These are phyloP conservation scores for Narcine bancroftii DNA, from an alignment of 2,113 vertebrate species.

Conservation along the genomic window DNA sequence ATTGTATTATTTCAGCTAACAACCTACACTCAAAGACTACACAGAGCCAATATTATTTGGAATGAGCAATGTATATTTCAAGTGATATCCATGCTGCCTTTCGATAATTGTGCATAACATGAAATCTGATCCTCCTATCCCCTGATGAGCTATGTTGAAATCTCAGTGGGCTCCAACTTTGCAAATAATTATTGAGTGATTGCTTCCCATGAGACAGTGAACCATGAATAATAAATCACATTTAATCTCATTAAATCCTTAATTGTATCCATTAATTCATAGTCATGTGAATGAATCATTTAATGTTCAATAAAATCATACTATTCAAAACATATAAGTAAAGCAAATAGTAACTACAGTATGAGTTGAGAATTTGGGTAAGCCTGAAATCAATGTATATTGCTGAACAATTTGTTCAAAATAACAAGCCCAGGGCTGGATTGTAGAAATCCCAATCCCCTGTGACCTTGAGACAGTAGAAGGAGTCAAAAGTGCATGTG, in stretches of 20 bases:
- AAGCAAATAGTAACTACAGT: neutral
- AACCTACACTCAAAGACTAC: neutral
- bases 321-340: neutral
- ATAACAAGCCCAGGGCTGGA: neutral
- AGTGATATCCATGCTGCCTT: neutral
- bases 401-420: neutral
- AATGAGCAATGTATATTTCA: neutral
- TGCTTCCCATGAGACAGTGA: neutral
- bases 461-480: too few relatives aligned
- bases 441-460: too few relatives aligned
- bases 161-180: neutral
- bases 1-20: neutral
- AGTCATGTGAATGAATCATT: neutral
- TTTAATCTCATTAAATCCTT: neutral
- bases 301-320: neutral
- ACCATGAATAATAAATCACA: neutral
- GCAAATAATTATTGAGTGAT: neutral
- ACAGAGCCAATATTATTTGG: neutral
- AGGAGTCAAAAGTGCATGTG: too few relatives aligned
- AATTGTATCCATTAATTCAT: neutral
- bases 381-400: neutral
- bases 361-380: neutral
- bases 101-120: neutral
- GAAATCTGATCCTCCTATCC: neutral
- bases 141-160: neutral